phyloP scores from a whole-genome alignment of 1,140 invertebrate species.

The Elysia chlorotica region DNA sequence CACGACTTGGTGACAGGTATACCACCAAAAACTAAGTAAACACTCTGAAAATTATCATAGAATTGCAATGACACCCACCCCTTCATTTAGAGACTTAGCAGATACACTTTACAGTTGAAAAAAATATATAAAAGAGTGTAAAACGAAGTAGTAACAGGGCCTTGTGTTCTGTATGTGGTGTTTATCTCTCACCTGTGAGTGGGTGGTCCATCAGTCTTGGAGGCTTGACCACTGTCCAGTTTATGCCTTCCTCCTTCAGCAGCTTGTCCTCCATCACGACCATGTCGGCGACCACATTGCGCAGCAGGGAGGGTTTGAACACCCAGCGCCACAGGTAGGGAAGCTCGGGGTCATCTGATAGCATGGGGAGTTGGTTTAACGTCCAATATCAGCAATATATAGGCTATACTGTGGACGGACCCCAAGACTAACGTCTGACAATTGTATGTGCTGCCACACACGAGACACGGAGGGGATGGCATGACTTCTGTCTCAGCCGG shows the following conservation, averaged over 20 bases:
- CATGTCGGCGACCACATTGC: slow-evolving; percentile 50
- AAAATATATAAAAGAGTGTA: not conserved
- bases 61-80: not conserved
- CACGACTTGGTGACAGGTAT: too few relatives aligned
- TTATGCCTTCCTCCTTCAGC: slow-evolving; percentile 44
- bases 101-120: not conserved
- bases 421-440: too few relatives aligned
- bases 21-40: not conserved
- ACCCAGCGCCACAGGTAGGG: slow-evolving; percentile 32
- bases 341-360: slow-evolving; percentile 16
- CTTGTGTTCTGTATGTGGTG: not conserved
- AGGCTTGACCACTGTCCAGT: slow-evolving; percentile 58
- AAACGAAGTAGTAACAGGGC: not conserved
- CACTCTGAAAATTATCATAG: not conserved
- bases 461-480: too few relatives aligned
- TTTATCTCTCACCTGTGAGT: slow-evolving; percentile 36
- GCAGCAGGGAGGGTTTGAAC: slow-evolving; percentile 47
- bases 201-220: slow-evolving; percentile 41
- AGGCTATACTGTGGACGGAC: too few relatives aligned
- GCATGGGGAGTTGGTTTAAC: too few relatives aligned
- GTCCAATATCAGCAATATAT: too few relatives aligned
- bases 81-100: not conserved
- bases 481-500: too few relatives aligned
- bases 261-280: slow-evolving; percentile 54
- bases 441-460: too few relatives aligned